Conservation (phyloP, 35 echinoderm and acorn worm genomes). For the Amphiura filiformis region DNA sequence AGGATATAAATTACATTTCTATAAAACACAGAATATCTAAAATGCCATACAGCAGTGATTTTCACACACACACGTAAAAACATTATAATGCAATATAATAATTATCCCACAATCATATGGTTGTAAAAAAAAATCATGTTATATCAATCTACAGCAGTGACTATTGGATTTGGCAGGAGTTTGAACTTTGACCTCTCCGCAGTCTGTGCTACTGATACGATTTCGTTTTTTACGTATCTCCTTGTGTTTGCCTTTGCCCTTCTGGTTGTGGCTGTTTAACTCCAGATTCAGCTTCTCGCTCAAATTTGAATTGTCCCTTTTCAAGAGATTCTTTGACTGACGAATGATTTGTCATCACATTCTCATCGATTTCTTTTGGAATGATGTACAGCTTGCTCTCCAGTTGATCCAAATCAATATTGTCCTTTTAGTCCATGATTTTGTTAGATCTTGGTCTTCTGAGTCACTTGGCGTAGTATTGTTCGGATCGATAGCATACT, state of each 20-base stretch:
- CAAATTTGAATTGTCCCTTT: slow-evolving; percentile 67
- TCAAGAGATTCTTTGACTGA: slow-evolving; percentile 51
- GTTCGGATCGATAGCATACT: slow-evolving; percentile 96
- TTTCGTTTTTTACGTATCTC: slow-evolving; percentile 90
- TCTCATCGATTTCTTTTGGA: slow-evolving; percentile 54
- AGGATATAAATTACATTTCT: no score
- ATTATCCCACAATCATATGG: no score
- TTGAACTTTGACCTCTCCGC: slow-evolving; percentile 35
- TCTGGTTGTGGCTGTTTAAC: slow-evolving; percentile 72
- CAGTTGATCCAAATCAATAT: slow-evolving; percentile 51
- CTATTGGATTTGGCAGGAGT: slow-evolving; percentile 70
- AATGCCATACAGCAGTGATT: no score
- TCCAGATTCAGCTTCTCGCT: slow-evolving; percentile 68
- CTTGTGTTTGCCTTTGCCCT: slow-evolving; percentile 36
- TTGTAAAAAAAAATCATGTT: slow-evolving; percentile 7
- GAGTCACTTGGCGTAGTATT: slow-evolving; percentile 95
- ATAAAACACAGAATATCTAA: no score
- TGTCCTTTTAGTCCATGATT: slow-evolving; percentile 70
- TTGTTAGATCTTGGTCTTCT: slow-evolving; percentile 61
- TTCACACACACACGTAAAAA: no score
- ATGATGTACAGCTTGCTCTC: slow-evolving; percentile 83
- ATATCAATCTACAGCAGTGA: slow-evolving; percentile 92
- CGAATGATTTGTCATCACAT: slow-evolving; percentile 51
- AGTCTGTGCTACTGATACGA: slow-evolving; percentile 57
- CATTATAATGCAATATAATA: no score